These are phyloP conservation scores for Excalfactoria chinensis DNA, from an alignment of 2,113 vertebrate species.

Conservation along the genomic window DNA sequence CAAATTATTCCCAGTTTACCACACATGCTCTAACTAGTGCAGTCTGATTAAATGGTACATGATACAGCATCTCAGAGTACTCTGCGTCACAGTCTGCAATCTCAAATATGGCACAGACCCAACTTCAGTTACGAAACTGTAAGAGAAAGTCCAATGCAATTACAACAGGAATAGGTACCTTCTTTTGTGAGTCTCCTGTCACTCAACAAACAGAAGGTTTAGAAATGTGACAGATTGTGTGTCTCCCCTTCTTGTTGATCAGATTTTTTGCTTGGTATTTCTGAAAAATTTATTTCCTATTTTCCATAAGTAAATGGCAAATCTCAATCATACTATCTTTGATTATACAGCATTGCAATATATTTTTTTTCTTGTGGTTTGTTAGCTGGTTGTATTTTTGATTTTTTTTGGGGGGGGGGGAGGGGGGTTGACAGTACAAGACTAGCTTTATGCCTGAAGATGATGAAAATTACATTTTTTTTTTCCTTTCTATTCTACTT, in stretches of 20 bases:
- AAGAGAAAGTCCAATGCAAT: neutral
- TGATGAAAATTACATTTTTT: neutral
- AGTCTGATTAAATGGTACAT: constrained; percentile 65
- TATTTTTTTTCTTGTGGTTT: neutral
- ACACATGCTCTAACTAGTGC: constrained; percentile 42
- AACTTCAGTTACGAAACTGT: neutral
- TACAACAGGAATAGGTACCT: neutral
- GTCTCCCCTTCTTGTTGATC: neutral
- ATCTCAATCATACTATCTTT: neutral
- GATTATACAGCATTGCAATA: neutral
- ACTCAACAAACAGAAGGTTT: neutral
- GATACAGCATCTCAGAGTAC: constrained; percentile 47
- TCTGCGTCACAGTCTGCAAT: constrained; percentile 6
- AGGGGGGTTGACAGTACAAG: neutral
- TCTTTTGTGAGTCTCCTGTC: neutral
- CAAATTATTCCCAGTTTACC: constrained; percentile 66
- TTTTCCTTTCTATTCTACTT: neutral
- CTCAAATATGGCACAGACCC: constrained; percentile 41
- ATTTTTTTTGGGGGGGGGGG: too few relatives aligned
- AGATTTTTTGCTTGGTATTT: neutral
- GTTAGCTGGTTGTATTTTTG: too few relatives aligned
- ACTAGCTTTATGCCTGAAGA: neutral
- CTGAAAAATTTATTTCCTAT: neutral
- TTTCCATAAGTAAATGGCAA: neutral
- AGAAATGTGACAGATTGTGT: neutral